These are phyloP conservation scores for Apogon talboti DNA, from an alignment of 2,797 vertebrate genomes.

Conservation along the genomic window DNA sequence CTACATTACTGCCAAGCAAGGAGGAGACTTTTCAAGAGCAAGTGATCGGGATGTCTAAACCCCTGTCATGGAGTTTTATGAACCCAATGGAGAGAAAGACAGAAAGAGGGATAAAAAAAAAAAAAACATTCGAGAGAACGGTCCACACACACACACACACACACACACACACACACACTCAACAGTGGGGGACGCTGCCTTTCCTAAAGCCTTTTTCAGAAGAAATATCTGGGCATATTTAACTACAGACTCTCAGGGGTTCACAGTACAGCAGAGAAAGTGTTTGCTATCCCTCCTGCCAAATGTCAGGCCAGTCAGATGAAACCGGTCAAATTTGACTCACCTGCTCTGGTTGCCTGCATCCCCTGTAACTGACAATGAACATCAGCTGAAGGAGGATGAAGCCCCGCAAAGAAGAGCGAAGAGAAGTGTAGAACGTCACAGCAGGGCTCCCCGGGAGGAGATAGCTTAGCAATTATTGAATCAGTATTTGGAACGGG, in stretches of 20 bases:
- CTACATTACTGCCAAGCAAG: constrained; percentile 17
- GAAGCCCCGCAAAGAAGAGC: not conserved
- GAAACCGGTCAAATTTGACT: constrained; percentile 32
- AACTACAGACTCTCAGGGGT: constrained; percentile 18
- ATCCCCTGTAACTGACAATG: constrained; percentile 31
- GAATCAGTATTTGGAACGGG: not conserved
- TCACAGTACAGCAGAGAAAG: constrained; percentile 28
- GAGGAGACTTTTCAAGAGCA: not conserved
- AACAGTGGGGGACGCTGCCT: constrained; percentile 1
- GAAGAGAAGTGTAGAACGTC: not conserved
- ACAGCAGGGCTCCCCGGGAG: not conserved
- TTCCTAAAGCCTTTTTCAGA: constrained; percentile 22
- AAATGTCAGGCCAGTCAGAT: constrained; percentile 39
- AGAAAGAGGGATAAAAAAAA: not conserved
- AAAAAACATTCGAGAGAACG: constrained; percentile 5
- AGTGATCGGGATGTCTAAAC: not conserved
- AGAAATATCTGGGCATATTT: constrained; percentile 26
- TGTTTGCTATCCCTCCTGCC: constrained; percentile 38
- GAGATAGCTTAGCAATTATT: not conserved
- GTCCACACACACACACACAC: constrained; percentile 1
- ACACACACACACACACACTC: not conserved
- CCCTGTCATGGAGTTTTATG: constrained; percentile 16
- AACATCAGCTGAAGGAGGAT: constrained; percentile 3
- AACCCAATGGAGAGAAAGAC: not conserved
- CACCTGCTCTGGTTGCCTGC: constrained; percentile 21